Percentiles rank a stretch among this genome's conserved stretches.
Conservation (phyloP, 2,113 vertebrate species). For the Leiothrix lutea region DNA sequence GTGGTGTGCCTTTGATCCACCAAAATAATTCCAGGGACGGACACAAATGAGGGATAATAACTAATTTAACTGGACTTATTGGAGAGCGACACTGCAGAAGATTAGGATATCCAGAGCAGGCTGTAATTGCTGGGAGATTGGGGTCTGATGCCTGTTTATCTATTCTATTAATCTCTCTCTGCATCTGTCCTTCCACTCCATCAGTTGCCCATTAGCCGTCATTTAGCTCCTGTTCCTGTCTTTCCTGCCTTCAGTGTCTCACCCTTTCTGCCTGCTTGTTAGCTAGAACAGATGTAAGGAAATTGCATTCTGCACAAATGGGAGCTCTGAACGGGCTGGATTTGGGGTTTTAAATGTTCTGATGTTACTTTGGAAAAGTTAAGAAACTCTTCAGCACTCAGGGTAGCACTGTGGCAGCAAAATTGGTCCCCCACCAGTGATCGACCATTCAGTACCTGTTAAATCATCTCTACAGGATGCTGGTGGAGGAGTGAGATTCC, state of each 20-base stretch:
- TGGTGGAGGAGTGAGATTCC: background rate
- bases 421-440: background rate
- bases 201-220: slow-evolving; percentile 42
- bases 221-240: slow-evolving; percentile 27
- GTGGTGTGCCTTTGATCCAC: slow-evolving; percentile 52
- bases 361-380: background rate
- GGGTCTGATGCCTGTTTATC: slow-evolving; percentile 51
- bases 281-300: slow-evolving; percentile 28
- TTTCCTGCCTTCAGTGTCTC: background rate
- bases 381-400: background rate
- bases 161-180: slow-evolving; percentile 49
- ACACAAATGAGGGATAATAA: slow-evolving; percentile 61
- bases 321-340: background rate
- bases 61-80: slow-evolving; percentile 61
- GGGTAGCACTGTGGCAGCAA: fast-evolving
- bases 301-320: background rate
- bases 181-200: slow-evolving; percentile 44
- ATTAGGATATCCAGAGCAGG: slow-evolving; percentile 47
- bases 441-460: background rate
- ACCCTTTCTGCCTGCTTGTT: slow-evolving; percentile 37
- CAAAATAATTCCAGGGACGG: slow-evolving; percentile 46
- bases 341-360: background rate
- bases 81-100: slow-evolving; percentile 35
- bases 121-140: slow-evolving; percentile 48
- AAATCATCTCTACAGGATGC: background rate